Conservation (phyloP, 2,797 vertebrate genomes). For the Danio aesculapii region DNA sequence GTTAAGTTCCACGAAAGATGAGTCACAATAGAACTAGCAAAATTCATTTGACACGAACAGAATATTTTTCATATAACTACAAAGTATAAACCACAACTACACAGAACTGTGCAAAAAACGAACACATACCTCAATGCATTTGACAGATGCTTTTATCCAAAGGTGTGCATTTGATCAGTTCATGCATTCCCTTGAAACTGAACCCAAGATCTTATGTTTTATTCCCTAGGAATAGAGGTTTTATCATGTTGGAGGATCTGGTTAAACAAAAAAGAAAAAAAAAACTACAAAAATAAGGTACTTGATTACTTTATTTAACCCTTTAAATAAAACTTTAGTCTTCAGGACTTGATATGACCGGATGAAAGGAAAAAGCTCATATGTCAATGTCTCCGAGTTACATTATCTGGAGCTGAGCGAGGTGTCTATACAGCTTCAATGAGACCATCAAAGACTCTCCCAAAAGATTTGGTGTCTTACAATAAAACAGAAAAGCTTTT, state of each 20-base stretch:
- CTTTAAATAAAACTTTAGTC: background rate
- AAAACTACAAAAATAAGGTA: background rate
- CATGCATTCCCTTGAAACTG: background rate
- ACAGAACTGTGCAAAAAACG: no score
- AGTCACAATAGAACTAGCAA: no score
- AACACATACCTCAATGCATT: no score
- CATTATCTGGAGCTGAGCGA: slow-evolving; percentile 13
- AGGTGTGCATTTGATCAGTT: background rate
- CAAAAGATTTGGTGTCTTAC: slow-evolving; percentile 38
- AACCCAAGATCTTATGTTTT: background rate
- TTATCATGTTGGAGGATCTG: background rate
- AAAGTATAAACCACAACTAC: no score
- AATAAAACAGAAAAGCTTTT: slow-evolving; percentile 44
- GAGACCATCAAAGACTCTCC: slow-evolving; percentile 38
- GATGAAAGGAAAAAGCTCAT: background rate
- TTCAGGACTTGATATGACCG: background rate
- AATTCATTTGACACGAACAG: no score
- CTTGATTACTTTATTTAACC: background rate
- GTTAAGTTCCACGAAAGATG: no score
- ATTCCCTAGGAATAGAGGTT: background rate
- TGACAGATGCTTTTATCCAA: no score
- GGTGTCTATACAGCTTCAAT: slow-evolving; percentile 17
- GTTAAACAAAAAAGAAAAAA: background rate
- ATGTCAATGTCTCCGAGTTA: slow-evolving; percentile 16
- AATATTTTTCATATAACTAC: no score